These are phyloP conservation scores for Eudorcas thomsonii DNA, from an alignment of 2,113 vertebrate genomes.

Conservation along the genomic window DNA sequence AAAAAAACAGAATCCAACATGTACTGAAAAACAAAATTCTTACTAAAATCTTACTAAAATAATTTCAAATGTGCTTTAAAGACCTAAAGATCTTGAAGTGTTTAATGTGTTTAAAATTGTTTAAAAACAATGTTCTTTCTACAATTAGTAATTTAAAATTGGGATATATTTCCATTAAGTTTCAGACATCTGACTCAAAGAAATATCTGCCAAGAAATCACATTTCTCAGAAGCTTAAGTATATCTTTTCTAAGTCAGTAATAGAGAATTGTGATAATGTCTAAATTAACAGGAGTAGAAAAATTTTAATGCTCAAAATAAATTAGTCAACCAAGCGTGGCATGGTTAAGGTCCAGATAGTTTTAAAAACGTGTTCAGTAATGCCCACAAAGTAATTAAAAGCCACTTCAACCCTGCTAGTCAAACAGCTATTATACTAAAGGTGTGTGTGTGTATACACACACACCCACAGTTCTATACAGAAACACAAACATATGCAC, in stretches of 20 bases:
- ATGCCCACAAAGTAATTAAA: constrained; percentile 51
- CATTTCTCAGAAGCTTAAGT: neutral
- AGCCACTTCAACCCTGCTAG: constrained; percentile 58
- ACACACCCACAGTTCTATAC: neutral
- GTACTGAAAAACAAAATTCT: constrained; percentile 68
- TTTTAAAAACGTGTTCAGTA: constrained; percentile 44
- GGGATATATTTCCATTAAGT: constrained; percentile 46
- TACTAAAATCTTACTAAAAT: constrained; percentile 73
- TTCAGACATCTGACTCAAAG: constrained; percentile 54
- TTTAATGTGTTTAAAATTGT: constrained; percentile 56
- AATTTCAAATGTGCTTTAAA: constrained; percentile 73
- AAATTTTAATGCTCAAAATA: constrained; percentile 6
- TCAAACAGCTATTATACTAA: neutral
- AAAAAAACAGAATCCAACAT: constrained; percentile 53
- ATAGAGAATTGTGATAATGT: neutral
- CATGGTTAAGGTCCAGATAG: constrained; percentile 34
- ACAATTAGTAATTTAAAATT: constrained; percentile 57
- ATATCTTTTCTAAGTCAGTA: constrained; percentile 34
- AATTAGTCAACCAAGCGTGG: constrained; percentile 29
- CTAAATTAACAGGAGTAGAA: neutral
- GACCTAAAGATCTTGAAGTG: constrained; percentile 74
- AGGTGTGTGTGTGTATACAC: neutral
- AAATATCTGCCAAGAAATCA: constrained; percentile 37
- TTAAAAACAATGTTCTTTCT: constrained; percentile 44
- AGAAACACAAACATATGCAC: neutral